A percentile compares a stretch with the other conserved stretches of the same genome.
Evolutionary conservation across 1,140 invertebrate species (phyloP).

Genomic region (Oedothorax gibbosus): DNA sequence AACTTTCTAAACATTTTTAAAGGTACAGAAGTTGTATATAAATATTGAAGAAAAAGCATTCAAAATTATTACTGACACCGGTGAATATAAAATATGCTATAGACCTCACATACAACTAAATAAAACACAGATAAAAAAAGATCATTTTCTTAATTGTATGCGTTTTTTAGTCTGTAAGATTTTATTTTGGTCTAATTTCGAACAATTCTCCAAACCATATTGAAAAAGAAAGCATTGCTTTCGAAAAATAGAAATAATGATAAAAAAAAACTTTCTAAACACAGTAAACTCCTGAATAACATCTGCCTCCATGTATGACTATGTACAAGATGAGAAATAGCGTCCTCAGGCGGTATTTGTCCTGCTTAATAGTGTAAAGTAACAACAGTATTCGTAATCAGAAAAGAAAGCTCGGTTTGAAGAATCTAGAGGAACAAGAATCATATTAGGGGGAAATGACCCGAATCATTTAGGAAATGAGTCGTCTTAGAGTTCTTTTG

Average conservation of each 20-base stretch:
- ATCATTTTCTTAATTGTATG: too few relatives aligned
- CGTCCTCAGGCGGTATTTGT: slow-evolving; percentile 2
- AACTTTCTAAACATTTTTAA: too few relatives aligned
- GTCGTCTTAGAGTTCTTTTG: not conserved
- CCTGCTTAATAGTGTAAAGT: slow-evolving; percentile 27
- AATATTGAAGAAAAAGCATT: too few relatives aligned
- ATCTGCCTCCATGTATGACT: slow-evolving; percentile 8
- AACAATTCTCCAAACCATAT: too few relatives aligned
- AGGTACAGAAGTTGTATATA: too few relatives aligned
- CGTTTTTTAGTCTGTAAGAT: too few relatives aligned
- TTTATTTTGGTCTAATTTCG: too few relatives aligned
- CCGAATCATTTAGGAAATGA: slow-evolving; percentile 35
- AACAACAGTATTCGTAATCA: slow-evolving; percentile 14
- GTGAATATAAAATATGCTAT: too few relatives aligned
- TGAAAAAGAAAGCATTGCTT: too few relatives aligned
- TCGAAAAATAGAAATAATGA: not conserved
- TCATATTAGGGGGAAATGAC: slow-evolving; percentile 36
- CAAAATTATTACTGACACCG: too few relatives aligned
- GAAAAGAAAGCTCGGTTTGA: slow-evolving; percentile 21
- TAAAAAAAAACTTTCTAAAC: slow-evolving; percentile 11
- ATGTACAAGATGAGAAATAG: slow-evolving; percentile 25
- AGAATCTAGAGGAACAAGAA: slow-evolving; percentile 34
- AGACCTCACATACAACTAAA: too few relatives aligned
- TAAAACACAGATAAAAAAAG: too few relatives aligned
- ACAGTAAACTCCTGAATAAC: slow-evolving; percentile 12